Evolutionary conservation across 2,888 invertebrate genomes (phyloP), one percentile per base, ranked within the genome.

Genomic region (Nomada flava): DNA sequence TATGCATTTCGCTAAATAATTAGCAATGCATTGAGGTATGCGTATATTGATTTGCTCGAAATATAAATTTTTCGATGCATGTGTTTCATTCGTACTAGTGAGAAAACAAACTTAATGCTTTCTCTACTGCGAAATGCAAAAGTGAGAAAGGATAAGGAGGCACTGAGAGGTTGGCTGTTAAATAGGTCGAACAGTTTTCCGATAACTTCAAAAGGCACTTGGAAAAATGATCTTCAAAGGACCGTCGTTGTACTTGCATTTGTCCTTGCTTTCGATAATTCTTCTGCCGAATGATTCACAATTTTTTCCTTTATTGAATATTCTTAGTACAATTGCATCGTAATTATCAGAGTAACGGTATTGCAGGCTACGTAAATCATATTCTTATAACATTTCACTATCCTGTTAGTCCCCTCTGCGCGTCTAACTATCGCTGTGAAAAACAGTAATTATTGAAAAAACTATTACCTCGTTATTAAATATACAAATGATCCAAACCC

Each of bases 121-220:
- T 57, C 2, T 18, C n/a, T 57, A 2, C 23, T 44, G 13, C n/a
- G 26, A 60, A 67, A 29, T 53, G 29, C 29, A 52, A 26, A 55
- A 42, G 18, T 13, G 29, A 52, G 55, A 29, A 36, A 0, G 18
- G 55, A 42, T 68, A 68, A 68, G n/a, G 59, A 52, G 64, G 57
- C 64, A 57, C 18, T 13, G 69, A 63, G 64, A 74, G 68, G 59
- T 68, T 60, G 47, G 55, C 47, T 50, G 44, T 23, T 76, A 63
- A 57, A 63, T 71, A 50, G 63, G 23, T 52, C 29, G 55, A 60
- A 59, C 68, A 29, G 60, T 57, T 59, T 82, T 70, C 15, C 50
- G 70, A 74, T 70, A 82, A 82, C 60, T 67, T 60, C 36, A 52
- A 47, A 72, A 67, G 11, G 44, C 29, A 62, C 74, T 78, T 42